Percentiles rank a stretch among this genome's conserved stretches.
Conservation (phyloP, 2,113 vertebrate species). For the Aptenodytes patagonicus region DNA sequence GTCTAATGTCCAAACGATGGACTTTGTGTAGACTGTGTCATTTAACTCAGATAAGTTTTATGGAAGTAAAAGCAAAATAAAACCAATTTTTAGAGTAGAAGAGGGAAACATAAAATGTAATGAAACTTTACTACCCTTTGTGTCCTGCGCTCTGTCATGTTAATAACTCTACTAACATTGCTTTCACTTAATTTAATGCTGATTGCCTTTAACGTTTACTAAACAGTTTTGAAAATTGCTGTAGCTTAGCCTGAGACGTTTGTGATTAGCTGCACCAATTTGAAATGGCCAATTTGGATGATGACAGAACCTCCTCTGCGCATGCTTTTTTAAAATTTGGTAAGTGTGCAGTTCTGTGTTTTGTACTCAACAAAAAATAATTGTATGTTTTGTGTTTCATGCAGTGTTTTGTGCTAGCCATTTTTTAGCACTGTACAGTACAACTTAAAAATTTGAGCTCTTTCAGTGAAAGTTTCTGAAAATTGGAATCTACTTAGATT, state of each 20-base stretch:
- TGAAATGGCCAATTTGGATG: conserved; percentile 87
- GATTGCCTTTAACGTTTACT: conserved; percentile 85
- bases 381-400: neutral
- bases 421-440: neutral
- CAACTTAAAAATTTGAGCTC: neutral
- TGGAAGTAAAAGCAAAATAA: conserved; percentile 10
- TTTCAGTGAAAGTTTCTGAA: neutral
- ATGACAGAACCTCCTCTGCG: conserved; percentile 66
- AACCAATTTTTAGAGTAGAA: conserved; percentile 21
- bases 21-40: neutral
- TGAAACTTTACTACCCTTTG: conserved; percentile 8
- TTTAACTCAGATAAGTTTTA: conserved; percentile 7
- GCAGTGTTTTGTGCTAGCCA: neutral
- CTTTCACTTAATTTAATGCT: conserved; percentile 81
- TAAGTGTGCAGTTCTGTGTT: conserved; percentile 80
- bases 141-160: conserved; percentile 45
- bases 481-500: neutral
- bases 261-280: conserved; percentile 84
- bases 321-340: conserved; percentile 80
- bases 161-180: conserved; percentile 75
- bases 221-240: conserved; percentile 85
- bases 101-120: neutral
- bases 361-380: neutral
- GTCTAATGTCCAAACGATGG: neutral
- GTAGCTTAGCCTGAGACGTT: conserved; percentile 88